Evolutionary conservation across 2,113 vertebrate species (phyloP).

Genomic region (Rafetus swinhoei): DNA sequence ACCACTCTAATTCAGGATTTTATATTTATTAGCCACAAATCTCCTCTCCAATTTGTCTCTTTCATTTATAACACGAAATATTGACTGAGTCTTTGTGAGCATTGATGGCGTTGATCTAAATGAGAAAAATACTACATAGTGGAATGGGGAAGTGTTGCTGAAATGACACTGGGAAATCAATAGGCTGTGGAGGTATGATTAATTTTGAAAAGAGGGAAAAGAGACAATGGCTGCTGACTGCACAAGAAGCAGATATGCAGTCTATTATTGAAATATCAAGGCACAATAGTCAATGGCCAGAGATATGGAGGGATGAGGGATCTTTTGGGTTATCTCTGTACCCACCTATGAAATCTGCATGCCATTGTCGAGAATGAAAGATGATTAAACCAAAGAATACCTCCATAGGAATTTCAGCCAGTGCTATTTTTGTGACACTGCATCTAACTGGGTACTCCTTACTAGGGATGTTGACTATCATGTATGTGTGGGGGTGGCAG

Average conservation of each 20-base stretch:
- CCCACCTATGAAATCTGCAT: not conserved
- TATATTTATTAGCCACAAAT: not conserved
- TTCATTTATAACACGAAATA: not conserved
- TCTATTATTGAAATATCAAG: not conserved
- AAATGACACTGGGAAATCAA: accelerated
- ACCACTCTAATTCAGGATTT: not conserved
- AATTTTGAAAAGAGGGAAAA: not conserved
- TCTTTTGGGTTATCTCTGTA: conserved; percentile 2
- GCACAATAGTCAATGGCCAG: not conserved
- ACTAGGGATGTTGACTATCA: not conserved
- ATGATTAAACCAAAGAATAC: conserved; percentile 5
- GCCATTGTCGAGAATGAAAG: not conserved
- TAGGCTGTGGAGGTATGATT: not conserved
- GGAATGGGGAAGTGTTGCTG: not conserved
- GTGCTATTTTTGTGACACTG: not conserved
- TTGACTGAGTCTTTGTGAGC: not conserved
- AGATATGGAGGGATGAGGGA: not conserved
- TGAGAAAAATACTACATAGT: accelerated
- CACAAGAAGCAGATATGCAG: not conserved
- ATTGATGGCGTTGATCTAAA: not conserved
- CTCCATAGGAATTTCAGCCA: not conserved
- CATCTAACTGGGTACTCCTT: not conserved
- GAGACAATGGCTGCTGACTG: not conserved
- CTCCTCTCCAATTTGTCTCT: not conserved
- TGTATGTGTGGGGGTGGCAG: too few species aligned